These are phyloP conservation scores for Macrophya annulata DNA, from an alignment of 2,888 invertebrate species.

Conservation along the genomic window DNA sequence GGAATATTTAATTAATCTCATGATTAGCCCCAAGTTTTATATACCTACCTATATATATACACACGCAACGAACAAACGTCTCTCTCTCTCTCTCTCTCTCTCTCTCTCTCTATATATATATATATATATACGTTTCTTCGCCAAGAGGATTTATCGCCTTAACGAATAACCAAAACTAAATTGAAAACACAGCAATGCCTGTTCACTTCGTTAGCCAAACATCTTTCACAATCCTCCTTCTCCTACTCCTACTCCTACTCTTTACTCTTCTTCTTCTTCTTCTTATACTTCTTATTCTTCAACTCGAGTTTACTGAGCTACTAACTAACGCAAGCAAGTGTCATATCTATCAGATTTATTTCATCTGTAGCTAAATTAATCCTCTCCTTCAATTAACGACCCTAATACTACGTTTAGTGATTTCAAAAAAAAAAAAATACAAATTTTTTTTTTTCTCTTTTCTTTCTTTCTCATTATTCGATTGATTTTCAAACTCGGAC, in stretches of 20 bases:
- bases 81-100: too few relatives aligned
- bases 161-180: constrained; percentile 38
- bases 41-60: too few relatives aligned
- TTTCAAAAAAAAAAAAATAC: too few relatives aligned
- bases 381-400: too few relatives aligned
- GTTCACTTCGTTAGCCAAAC: constrained; percentile 38
- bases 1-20: constrained; percentile 36
- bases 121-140: not conserved
- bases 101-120: too few relatives aligned
- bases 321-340: not conserved
- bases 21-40: constrained; percentile 32
- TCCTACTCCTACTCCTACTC: not conserved
- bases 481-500: too few relatives aligned
- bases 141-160: constrained; percentile 8
- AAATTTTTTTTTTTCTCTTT: too few relatives aligned
- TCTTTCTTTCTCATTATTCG: too few relatives aligned
- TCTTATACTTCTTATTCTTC: not conserved
- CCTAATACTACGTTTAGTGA: too few relatives aligned
- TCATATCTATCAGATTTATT: not conserved
- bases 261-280: not conserved
- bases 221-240: constrained; percentile 24
- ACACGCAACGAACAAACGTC: too few relatives aligned
- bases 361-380: too few relatives aligned
- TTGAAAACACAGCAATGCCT: constrained; percentile 41
- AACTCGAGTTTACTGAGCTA: not conserved